Percentiles rank a stretch among this genome's conserved stretches.
Conservation (phyloP, 2,888 invertebrate species). For the Leptinotarsa haldemani region DNA sequence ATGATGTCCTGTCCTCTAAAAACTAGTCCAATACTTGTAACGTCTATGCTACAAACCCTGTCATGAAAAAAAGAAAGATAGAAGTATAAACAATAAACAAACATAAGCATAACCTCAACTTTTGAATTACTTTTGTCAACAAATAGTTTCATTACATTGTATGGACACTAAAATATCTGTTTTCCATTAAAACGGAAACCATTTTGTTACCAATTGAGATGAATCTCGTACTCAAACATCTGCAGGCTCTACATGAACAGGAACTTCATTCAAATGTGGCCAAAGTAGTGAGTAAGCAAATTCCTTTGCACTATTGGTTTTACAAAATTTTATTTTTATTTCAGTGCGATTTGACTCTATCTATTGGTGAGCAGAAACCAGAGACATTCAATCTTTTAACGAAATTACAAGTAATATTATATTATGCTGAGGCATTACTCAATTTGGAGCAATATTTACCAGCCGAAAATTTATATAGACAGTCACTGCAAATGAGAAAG, state of each 20-base stretch:
- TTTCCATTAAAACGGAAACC: background rate
- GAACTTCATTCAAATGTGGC: conserved; percentile 79
- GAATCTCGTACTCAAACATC: conserved; percentile 73
- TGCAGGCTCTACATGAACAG: conserved; percentile 77
- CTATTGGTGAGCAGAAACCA: conserved; percentile 74
- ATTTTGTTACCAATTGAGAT: conserved; percentile 58
- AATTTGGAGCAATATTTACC: conserved; percentile 74
- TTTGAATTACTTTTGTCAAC: background rate
- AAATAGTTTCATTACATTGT: background rate
- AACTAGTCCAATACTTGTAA: too few relatives aligned
- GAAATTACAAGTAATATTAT: conserved; percentile 77
- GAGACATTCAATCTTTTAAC: conserved; percentile 71
- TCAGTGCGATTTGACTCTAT: conserved; percentile 75
- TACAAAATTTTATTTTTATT: conserved; percentile 52
- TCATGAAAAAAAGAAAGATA: too few relatives aligned
- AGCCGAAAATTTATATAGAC: conserved; percentile 76
- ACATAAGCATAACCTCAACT: too few relatives aligned
- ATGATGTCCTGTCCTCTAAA: too few relatives aligned
- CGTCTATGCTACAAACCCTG: too few relatives aligned
- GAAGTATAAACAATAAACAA: too few relatives aligned
- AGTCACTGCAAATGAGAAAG: conserved; percentile 75
- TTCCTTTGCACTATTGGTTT: background rate
- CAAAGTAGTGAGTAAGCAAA: conserved; percentile 71
- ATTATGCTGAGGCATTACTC: conserved; percentile 78
- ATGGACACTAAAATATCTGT: background rate